Base-by-base conservation (phyloP, 2,797 vertebrate genomes). In the Parauchenoglanis ngamensis region DNA sequence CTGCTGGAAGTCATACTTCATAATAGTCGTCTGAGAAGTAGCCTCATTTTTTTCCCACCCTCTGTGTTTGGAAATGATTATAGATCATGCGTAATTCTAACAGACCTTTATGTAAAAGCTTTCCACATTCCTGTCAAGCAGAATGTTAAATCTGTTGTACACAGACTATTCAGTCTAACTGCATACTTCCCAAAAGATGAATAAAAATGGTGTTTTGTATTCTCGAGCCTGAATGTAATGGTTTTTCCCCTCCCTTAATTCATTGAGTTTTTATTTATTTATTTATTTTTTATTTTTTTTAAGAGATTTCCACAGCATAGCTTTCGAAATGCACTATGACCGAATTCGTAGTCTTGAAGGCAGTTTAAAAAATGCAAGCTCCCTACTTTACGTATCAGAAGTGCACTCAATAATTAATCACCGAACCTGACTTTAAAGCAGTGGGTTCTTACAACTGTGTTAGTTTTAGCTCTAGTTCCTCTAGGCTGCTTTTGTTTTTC, bases 331-430 rank as follows among this genome's bases (percentile, higher is more conserved):
- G 72, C 46, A 8, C 25, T 1, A 44, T 15, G 46, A 49, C 46
- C 49, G 28, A 76, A 73, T 46, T 6, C 49, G 17, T 1, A 35
- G 13, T 59, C 52, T 40, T 57, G 17, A 57, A 57, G 78, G 78
- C 72, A 49, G 44, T 73, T 73, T n/a, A 56, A 40, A 40, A 56
- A 57, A 57, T 19, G 31, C 54, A 80, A 25, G 77, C 77, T 79
- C 21, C 21, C 21, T 19, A 28, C 7, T 77, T 78, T 35, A 19
- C 2, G 12, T 44, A 23, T 57, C 28, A 80, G 21, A 44, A n/a
- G 78, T 25, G 31, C 21, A 7, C 35, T 80, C 77, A 80, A 80
- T 80, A 44, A 80, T 80, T 80, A 80, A 80, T 80, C 10, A 15
- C 31, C 0, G 56, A 59, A 40, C 19, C 76, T 21, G n/a, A 57